These are phyloP conservation scores for Cisticola juncidis DNA, from an alignment of 2,113 vertebrate genomes.

Conservation along the genomic window DNA sequence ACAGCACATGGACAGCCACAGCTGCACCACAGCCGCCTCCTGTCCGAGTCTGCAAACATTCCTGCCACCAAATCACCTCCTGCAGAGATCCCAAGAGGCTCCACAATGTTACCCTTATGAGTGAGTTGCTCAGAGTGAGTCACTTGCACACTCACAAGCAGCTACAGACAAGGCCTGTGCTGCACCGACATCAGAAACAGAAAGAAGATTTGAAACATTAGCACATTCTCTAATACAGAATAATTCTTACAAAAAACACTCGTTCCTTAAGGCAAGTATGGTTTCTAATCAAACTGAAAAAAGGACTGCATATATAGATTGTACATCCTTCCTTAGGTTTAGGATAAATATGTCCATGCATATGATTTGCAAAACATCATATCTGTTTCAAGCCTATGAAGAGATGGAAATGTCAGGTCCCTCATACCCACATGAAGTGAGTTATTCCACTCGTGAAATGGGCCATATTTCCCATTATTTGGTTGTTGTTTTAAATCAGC, in stretches of 20 bases:
- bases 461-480: background rate
- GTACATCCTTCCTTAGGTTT: background rate
- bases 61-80: background rate
- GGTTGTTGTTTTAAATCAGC: background rate
- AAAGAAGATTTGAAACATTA: background rate
- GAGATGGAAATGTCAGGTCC: background rate
- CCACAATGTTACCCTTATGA: background rate
- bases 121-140: background rate
- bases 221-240: background rate
- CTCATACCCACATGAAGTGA: background rate
- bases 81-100: background rate
- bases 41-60: background rate
- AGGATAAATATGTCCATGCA: background rate
- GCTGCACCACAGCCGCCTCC: fast-evolving
- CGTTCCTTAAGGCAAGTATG: background rate
- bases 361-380: background rate
- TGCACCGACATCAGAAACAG: background rate
- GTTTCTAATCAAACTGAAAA: background rate
- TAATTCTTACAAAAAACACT: background rate
- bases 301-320: background rate
- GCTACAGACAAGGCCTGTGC: background rate
- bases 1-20: background rate
- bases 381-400: background rate
- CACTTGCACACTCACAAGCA: background rate
- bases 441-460: background rate